Conservation (phyloP, 1,140 invertebrate genomes). For the Diachasmimorpha longicaudata region DNA sequence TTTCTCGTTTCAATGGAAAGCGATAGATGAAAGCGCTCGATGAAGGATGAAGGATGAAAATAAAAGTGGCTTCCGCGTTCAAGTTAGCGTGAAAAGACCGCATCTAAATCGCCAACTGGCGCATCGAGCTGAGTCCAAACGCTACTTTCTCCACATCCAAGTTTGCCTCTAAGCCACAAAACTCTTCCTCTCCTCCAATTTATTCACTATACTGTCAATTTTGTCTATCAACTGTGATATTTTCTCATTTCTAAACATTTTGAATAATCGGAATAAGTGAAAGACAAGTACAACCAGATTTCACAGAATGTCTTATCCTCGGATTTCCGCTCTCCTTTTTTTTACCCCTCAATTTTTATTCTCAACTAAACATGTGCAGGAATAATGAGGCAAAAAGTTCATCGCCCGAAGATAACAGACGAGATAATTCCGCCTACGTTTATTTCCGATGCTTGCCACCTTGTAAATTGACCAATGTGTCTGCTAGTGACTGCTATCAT, state of each 20-base stretch:
- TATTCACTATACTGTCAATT: background rate
- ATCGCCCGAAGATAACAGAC: background rate
- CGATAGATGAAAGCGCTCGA: conserved; percentile 26
- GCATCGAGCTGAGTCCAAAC: conserved; percentile 13
- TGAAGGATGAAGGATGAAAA: conserved; percentile 28
- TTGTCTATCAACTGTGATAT: background rate
- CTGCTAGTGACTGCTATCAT: no score
- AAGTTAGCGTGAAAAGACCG: conserved; percentile 24
- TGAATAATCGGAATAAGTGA: background rate
- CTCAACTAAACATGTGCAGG: background rate
- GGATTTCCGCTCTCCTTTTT: background rate
- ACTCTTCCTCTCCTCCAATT: background rate
- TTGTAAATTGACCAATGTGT: no score
- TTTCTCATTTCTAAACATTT: background rate
- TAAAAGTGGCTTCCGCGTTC: conserved; percentile 27
- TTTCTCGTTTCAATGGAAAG: conserved; percentile 7
- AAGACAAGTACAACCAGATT: background rate
- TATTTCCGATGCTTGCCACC: no score
- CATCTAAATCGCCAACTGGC: conserved; percentile 18
- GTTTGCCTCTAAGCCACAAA: conserved; percentile 9
- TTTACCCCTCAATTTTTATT: background rate
- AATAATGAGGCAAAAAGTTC: background rate
- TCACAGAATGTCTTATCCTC: background rate
- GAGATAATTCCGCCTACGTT: no score
- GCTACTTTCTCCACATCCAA: conserved; percentile 21